Evolutionary conservation across 2,888 invertebrate genomes (phyloP).

Genomic region (Teinopalpus imperialis): DNA sequence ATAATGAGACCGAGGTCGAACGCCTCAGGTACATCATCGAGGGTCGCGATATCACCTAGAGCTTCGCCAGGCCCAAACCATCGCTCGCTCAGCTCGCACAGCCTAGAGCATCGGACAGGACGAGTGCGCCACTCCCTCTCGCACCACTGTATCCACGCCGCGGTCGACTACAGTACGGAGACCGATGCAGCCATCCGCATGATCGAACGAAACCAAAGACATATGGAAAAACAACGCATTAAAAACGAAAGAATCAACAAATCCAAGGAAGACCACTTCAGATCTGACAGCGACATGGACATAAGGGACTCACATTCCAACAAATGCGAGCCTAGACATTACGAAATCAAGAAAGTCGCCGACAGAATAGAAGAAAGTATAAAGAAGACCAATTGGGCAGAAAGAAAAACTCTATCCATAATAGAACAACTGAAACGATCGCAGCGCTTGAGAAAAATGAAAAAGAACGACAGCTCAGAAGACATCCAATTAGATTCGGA

Average conservation of each 20-base stretch:
- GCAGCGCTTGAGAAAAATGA: slow-evolving; percentile 64
- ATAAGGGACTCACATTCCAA: slow-evolving; percentile 48
- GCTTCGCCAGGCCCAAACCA: slow-evolving; percentile 54
- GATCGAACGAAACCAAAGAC: slow-evolving; percentile 83
- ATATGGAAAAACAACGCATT: slow-evolving; percentile 80
- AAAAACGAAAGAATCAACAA: slow-evolving; percentile 64
- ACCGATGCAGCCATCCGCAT: slow-evolving; percentile 81
- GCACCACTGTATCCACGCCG: slow-evolving; percentile 70
- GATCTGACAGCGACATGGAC: slow-evolving; percentile 67
- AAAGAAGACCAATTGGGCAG: slow-evolving; percentile 77
- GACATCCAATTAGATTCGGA: slow-evolving; percentile 76
- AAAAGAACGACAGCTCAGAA: slow-evolving; percentile 70
- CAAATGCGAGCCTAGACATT: slow-evolving; percentile 48
- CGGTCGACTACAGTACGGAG: slow-evolving; percentile 81
- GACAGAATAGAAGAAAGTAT: slow-evolving; percentile 72
- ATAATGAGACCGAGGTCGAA: slow-evolving; percentile 77
- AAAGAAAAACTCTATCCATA: slow-evolving; percentile 70
- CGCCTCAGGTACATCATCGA: slow-evolving; percentile 82
- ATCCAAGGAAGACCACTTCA: slow-evolving; percentile 62
- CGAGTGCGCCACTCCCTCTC: slow-evolving; percentile 71
- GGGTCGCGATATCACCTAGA: slow-evolving; percentile 64
- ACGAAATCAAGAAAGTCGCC: slow-evolving; percentile 64
- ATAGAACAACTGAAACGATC: slow-evolving; percentile 73
- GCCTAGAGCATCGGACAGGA: slow-evolving; percentile 66
- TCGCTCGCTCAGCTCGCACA: slow-evolving; percentile 71